Percentiles rank a stretch among this genome's conserved stretches.
Conservation (phyloP, 2,888 invertebrate species). For the Nomada ferruginata region DNA sequence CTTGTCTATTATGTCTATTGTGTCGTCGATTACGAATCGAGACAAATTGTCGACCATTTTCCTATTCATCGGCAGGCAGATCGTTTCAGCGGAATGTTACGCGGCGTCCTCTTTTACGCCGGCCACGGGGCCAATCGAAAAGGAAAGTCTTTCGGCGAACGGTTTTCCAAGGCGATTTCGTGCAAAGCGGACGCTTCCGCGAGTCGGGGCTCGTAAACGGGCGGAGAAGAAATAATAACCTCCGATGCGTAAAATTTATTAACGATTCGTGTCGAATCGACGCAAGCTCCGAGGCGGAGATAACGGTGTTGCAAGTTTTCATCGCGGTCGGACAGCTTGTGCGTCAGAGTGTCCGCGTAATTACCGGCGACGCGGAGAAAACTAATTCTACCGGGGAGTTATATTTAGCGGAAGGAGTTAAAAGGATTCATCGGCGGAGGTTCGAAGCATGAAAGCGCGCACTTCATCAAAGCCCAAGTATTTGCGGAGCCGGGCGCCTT, state of each 20-base stretch:
- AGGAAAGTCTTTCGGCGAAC: constrained; percentile 39
- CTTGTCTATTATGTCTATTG: constrained; percentile 38
- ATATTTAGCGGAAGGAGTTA: constrained; percentile 62
- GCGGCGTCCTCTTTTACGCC: constrained; percentile 16
- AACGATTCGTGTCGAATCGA: constrained; percentile 11
- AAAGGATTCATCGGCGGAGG: constrained; percentile 65
- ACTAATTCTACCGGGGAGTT: constrained; percentile 55
- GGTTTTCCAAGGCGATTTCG: constrained; percentile 5
- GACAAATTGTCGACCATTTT: constrained; percentile 60
- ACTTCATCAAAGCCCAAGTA: constrained; percentile 66
- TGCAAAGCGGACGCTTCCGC: background rate
- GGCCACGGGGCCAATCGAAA: background rate
- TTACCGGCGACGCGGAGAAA: constrained; percentile 46
- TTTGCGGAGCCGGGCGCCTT: constrained; percentile 56
- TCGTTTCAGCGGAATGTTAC: constrained; percentile 29
- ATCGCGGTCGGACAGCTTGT: constrained; percentile 5
- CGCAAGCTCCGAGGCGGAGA: background rate
- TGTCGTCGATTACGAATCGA: constrained; percentile 60
- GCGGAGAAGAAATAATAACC: background rate
- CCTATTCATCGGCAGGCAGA: constrained; percentile 43
- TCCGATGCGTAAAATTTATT: background rate
- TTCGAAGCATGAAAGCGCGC: constrained; percentile 64
- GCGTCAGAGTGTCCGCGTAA: constrained; percentile 39
- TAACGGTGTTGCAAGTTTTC: constrained; percentile 21
- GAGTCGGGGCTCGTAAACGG: background rate